Evolutionary conservation across 37 sponge, comb jelly and placozoan species (phyloP).

Genomic region (Lycopodina hypogea): DNA sequence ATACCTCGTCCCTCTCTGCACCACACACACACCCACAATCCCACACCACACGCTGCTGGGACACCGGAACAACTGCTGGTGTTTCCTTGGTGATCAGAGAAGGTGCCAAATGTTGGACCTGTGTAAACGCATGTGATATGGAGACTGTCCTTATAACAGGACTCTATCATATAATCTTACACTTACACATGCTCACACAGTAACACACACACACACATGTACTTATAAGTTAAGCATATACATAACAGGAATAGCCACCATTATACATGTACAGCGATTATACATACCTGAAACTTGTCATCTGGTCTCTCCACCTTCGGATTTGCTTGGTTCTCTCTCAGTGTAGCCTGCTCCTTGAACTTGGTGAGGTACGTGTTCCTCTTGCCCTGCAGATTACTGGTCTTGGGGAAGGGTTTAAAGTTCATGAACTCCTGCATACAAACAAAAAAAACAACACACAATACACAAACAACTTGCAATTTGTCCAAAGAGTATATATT

Average conservation of each 20-base stretch:
- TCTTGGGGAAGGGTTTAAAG: slow-evolving; percentile 32
- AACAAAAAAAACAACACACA: background rate
- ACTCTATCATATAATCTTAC: no score
- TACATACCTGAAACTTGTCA: no score
- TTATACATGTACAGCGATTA: no score
- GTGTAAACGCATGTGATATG: background rate
- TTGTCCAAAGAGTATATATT: no score
- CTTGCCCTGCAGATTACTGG: background rate
- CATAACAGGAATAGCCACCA: no score
- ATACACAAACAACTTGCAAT: background rate
- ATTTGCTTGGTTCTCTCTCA: slow-evolving; percentile 49
- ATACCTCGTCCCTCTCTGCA: slow-evolving; percentile 39
- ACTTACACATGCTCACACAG: no score
- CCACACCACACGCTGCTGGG: slow-evolving; percentile 32
- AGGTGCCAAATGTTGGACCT: background rate
- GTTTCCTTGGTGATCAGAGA: background rate
- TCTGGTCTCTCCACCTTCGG: no score
- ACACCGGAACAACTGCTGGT: background rate
- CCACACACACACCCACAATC: slow-evolving; percentile 60
- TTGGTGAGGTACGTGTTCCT: background rate
- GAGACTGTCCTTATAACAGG: no score
- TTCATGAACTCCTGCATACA: slow-evolving; percentile 16
- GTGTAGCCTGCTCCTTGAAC: background rate
- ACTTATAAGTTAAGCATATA: no score
- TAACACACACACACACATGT: no score